Percentiles rank a stretch among this genome's conserved stretches.
Evolutionary conservation across 1,140 invertebrate genomes (phyloP).

Genomic region (Drosophila persimilis): DNA sequence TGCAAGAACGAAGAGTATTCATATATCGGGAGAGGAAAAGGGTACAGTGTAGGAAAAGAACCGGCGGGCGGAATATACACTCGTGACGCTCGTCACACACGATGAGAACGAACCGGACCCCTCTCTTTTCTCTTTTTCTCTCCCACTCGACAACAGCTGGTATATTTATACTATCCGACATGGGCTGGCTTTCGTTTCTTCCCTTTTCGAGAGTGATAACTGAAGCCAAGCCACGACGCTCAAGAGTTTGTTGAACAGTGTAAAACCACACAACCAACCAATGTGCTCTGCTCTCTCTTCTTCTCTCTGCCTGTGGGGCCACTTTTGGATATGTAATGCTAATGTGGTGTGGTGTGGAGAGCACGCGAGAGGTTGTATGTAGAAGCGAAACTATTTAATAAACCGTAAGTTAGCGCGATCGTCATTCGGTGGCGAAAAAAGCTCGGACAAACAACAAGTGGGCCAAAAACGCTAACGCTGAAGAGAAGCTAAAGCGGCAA

Average conservation of each 20-base stretch:
- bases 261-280: background rate
- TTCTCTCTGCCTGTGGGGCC: conserved; percentile 10
- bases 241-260: too few species aligned
- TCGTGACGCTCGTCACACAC: conserved; percentile 27
- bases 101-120: conserved; percentile 19
- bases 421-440: conserved; percentile 48
- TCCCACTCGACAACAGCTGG: conserved; percentile 43
- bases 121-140: conserved; percentile 19
- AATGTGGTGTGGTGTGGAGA: background rate
- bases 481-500: background rate
- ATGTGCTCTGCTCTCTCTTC: conserved; percentile 17
- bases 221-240: too few species aligned
- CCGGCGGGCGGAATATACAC: conserved; percentile 17
- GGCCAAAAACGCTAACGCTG: conserved; percentile 9
- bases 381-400: conserved; percentile 74
- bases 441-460: conserved; percentile 22
- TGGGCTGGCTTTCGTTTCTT: too few species aligned
- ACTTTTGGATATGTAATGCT: conserved; percentile 14
- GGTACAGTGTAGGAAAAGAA: background rate
- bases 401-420: conserved; percentile 54
- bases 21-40: background rate
- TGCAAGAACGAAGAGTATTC: conserved; percentile 6
- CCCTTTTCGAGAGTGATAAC: too few species aligned
- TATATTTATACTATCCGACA: conserved; percentile 15
- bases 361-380: conserved; percentile 5